A percentile compares a stretch with the other conserved stretches of the same genome.
These are phyloP conservation scores for Cerastis leucographa DNA, from an alignment of 2,888 invertebrate genomes.

Conservation along the genomic window DNA sequence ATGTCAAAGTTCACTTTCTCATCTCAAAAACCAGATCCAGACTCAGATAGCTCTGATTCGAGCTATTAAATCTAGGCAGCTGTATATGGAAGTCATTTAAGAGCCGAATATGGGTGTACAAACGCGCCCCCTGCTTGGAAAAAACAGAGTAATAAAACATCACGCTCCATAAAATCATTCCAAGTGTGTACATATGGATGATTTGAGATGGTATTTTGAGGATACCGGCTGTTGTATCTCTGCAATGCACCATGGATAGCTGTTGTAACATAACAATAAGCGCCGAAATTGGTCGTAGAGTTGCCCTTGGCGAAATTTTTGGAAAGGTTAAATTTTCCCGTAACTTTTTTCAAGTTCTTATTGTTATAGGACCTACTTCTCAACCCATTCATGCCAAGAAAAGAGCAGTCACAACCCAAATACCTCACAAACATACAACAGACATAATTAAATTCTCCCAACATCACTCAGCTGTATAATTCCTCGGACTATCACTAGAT, in stretches of 20 bases:
- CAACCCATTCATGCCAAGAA: background rate
- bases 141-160: constrained; percentile 60
- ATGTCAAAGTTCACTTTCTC: constrained; percentile 51
- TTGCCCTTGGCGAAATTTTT: background rate
- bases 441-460: background rate
- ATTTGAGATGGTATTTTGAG: constrained; percentile 59
- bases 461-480: constrained; percentile 42
- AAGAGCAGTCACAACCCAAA: constrained; percentile 1
- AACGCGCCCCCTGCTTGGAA: constrained; percentile 55
- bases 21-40: constrained; percentile 49
- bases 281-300: too few relatives aligned
- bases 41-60: constrained; percentile 55
- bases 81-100: constrained; percentile 44
- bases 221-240: constrained; percentile 24
- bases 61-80: constrained; percentile 49
- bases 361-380: background rate
- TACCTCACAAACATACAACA: constrained; percentile 8
- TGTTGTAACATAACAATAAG: background rate
- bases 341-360: background rate
- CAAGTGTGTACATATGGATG: constrained; percentile 52
- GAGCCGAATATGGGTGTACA: constrained; percentile 54
- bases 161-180: constrained; percentile 62
- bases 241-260: constrained; percentile 6
- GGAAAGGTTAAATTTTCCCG: constrained; percentile 7
- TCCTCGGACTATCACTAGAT: constrained; percentile 43